phyloP scores from a whole-genome alignment of 2,113 vertebrate genomes.

The Thalassarche chlororhynchos region DNA sequence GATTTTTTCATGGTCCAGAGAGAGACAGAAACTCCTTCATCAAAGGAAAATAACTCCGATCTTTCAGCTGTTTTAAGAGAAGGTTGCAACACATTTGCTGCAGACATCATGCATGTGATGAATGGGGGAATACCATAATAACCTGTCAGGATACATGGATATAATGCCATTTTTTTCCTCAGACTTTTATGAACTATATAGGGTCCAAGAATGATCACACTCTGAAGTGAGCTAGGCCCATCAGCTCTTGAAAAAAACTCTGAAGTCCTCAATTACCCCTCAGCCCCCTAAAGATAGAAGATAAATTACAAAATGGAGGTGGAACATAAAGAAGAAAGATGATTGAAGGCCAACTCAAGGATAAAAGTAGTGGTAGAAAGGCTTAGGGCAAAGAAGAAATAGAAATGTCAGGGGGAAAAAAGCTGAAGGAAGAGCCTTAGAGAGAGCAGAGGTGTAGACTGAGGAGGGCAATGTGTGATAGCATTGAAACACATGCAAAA shows the following conservation, averaged over 20 bases:
- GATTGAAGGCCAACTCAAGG: neutral
- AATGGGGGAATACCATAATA: neutral
- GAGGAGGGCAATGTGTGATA: neutral
- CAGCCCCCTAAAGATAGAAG: neutral
- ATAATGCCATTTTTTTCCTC: neutral
- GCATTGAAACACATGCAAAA: neutral
- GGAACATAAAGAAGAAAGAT: neutral
- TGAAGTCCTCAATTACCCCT: neutral
- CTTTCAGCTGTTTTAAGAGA: neutral
- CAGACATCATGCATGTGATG: neutral
- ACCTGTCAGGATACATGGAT: neutral
- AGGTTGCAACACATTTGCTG: neutral
- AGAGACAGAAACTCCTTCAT: neutral
- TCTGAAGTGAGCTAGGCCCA: neutral
- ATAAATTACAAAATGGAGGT: neutral
- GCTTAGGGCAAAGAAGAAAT: neutral
- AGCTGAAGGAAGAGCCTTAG: neutral
- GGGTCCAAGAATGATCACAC: neutral
- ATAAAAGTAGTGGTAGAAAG: neutral
- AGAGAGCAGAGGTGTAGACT: neutral
- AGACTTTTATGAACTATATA: neutral
- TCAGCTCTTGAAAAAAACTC: neutral
- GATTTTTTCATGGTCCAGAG: neutral
- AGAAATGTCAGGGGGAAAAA: neutral
- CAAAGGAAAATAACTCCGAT: neutral